Base-by-base conservation (phyloP, 2,797 vertebrate species). In the Anas capensis region DNA sequence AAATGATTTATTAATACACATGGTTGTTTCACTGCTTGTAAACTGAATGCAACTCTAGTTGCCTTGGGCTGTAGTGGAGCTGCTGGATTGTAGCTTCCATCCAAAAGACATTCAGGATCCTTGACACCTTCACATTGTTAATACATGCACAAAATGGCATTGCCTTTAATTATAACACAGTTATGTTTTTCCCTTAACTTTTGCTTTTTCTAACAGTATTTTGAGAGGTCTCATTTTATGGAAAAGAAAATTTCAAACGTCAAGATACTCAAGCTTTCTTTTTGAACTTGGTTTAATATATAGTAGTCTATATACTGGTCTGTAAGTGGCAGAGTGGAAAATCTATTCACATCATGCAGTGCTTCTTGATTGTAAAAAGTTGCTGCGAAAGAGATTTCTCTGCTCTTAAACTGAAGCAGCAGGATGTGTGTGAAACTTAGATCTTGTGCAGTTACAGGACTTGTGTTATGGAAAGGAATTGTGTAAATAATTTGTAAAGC, bases 261-360 rank as follows among this genome's bases (percentile, higher is more conserved):
- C 49, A 31, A 53, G 33, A 3, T 44, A 23, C 17, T 82, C 11
- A 38, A 12, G 33, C 44, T 69, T 73, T 17, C 17, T 56, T 8
- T 1, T 18, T 27, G 38, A 40, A 17, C 33, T 24, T 54, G n/a
- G 21, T 18, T 76, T 66, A 51, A 1, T 33, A 10, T 61, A 1
- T 6, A 16, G 26, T 14, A 18, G 17, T 46, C 18, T 14, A 3
- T 21, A 21, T 15, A 21, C 17, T 26, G 49, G 49, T 51, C 24
- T 51, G 9, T 27, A 8, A 24, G 9, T 29, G n/a, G 9, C 21
- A 46, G 85, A 61, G 65, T 19, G 49, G 56, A 56, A 78, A 73
- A 71, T 26, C 48, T 42, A 0, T 7, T 61, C 3, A 1, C 26
- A 15, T 19, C 46, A 17, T 1, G 0, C 24, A 19, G 0, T 9